These are phyloP conservation scores for Liolophura sinensis DNA, from an alignment of 1,140 invertebrate species.

Conservation along the genomic window DNA sequence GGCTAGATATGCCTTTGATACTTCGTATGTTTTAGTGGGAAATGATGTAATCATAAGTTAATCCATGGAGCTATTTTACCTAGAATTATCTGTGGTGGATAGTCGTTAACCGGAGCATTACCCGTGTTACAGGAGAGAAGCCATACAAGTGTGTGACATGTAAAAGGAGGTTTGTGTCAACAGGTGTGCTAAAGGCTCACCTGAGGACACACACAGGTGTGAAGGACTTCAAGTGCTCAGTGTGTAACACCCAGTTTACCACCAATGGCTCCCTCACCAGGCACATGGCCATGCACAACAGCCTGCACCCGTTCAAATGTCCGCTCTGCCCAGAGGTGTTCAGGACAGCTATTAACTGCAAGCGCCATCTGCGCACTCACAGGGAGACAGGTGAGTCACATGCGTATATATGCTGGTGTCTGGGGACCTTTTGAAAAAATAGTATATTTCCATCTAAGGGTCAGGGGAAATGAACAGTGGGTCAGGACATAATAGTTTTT, in stretches of 20 bases:
- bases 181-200: slow-evolving; percentile 54
- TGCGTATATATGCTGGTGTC: no score
- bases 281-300: slow-evolving; percentile 53
- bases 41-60: no score
- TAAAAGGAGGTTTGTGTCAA: slow-evolving; percentile 44
- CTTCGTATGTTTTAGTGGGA: no score
- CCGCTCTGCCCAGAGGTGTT: slow-evolving; percentile 59
- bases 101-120: no score
- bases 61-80: no score
- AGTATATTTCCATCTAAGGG: no score
- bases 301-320: slow-evolving; percentile 53
- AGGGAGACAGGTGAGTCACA: slow-evolving; percentile 14
- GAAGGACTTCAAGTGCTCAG: slow-evolving; percentile 48
- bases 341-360: slow-evolving; percentile 57
- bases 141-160: slow-evolving; percentile 55
- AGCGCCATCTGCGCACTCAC: slow-evolving; percentile 60
- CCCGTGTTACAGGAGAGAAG: slow-evolving; percentile 36
- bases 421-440: no score
- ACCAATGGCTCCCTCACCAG: slow-evolving; percentile 55
- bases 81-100: no score
- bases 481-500: no score
- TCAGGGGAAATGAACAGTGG: no score
- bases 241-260: slow-evolving; percentile 54
- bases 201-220: slow-evolving; percentile 51
- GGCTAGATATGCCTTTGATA: no score